Percentiles rank a stretch among this genome's conserved stretches.
phyloP scores from a whole-genome alignment of 2,888 invertebrate genomes.

The Octonoba sinensis region DNA sequence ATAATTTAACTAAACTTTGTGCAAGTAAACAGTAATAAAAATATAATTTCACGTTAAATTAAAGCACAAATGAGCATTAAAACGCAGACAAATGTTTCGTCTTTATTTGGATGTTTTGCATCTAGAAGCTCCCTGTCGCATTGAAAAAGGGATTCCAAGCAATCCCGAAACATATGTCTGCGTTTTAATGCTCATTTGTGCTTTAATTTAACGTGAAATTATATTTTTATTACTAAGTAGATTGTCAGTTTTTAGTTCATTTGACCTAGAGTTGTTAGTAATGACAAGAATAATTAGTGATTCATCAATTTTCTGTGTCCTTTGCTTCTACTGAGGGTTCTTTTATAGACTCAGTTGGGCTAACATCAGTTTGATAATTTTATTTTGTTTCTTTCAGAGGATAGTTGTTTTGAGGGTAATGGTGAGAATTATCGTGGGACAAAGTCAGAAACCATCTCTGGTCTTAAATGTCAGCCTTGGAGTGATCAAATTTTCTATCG shows the following conservation, averaged over 20 bases:
- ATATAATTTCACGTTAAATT: too few species aligned
- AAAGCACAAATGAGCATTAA: too few species aligned
- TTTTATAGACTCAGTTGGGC: background rate
- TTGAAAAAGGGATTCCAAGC: too few species aligned
- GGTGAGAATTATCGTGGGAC: constrained; percentile 83
- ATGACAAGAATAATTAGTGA: background rate
- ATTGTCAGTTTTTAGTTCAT: background rate
- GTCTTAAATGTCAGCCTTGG: constrained; percentile 83
- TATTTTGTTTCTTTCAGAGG: constrained; percentile 74
- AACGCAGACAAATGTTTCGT: too few species aligned
- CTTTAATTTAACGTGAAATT: too few species aligned
- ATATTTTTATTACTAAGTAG: background rate
- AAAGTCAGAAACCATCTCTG: constrained; percentile 76
- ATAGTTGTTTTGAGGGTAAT: constrained; percentile 89
- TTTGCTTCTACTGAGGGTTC: background rate
- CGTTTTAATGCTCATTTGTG: too few species aligned
- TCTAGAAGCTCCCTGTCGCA: too few species aligned
- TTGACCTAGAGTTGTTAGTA: background rate
- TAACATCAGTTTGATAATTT: background rate
- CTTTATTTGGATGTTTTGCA: too few species aligned
- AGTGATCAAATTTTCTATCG: constrained; percentile 82
- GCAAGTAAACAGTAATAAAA: too few species aligned
- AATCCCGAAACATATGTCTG: too few species aligned
- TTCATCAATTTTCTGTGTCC: too few species aligned
- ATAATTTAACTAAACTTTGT: too few species aligned